Evolutionary conservation across 1,140 invertebrate species (phyloP), one percentile per base, ranked within the genome.

Genomic region (Cyclina sinensis): DNA sequence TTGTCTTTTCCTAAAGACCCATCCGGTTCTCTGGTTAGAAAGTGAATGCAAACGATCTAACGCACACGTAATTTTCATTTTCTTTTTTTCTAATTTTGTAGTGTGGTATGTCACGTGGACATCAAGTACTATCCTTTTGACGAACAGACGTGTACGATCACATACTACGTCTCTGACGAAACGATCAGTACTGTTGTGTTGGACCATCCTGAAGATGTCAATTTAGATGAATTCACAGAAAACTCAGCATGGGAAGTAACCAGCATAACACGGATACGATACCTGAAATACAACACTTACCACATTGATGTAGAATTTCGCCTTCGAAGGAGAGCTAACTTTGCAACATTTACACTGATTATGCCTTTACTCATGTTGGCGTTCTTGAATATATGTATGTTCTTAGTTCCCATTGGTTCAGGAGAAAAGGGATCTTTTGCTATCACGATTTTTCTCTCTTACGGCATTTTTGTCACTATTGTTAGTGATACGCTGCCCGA

Each of bases 91-190:
- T 43, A 14, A 43, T 43, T n/a, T 57, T 3, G 27, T 35, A 86
- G 84, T 57, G 54, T 86, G 24, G 70, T 76, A 1, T 88, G 86
- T 43, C 43, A 80, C 62, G 86, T 81, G 39, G 74, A 88, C 35
- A 81, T 88, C 27, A 12, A 70, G 32, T 88, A 88, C 57, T 88
- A 80, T 37, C 86, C 86, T 18, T 88, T 88, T 30, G 86, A 88
- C 43, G 65, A 73, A 54, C 86, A 88, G 24, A 37, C 46, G 9
- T 88, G 86, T 27, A 81, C 43, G 16, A 54, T 88, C 2, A 57
- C 62, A 39, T 80, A 59, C 62, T 88, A 88, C 48, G 46, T 57
- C 3, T 65, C 86, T 0, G 46, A 73, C 9, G 86, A 88, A 43
- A 70, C 62, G 24, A 27, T 70, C 18, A 32, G 5, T 7, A 86